These are phyloP conservation scores for Orchesellides sinensis DNA, from an alignment of 2,888 invertebrate species.

Conservation along the genomic window DNA sequence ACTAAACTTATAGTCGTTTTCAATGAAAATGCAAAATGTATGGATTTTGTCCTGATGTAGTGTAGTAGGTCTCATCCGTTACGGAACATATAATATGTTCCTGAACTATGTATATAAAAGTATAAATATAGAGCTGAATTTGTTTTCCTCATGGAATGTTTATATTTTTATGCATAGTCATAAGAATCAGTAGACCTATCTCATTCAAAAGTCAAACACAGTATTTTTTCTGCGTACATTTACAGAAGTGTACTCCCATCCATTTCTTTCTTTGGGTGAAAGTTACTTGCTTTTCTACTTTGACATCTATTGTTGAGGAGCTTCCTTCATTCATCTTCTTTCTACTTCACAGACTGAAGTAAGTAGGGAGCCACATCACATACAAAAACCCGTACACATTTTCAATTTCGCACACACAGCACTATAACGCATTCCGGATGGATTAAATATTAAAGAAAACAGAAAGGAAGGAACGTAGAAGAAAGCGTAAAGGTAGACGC, in stretches of 20 bases:
- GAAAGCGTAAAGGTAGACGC: neutral
- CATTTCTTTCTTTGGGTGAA: neutral
- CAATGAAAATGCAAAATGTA: no score
- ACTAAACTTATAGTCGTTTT: no score
- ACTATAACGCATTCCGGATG: neutral
- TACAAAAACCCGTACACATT: neutral
- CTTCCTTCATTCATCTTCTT: neutral
- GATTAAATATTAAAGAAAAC: constrained; percentile 22
- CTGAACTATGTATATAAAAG: no score
- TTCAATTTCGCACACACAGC: neutral
- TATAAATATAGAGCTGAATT: no score
- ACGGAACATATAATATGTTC: no score
- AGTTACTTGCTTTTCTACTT: neutral
- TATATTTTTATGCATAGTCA: constrained; percentile 6
- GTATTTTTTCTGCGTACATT: neutral
- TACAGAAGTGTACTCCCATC: neutral
- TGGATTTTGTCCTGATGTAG: no score
- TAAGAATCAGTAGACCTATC: neutral
- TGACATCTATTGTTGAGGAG: neutral
- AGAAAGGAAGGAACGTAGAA: neutral
- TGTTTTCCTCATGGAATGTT: constrained; percentile 9
- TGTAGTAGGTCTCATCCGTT: no score
- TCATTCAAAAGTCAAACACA: neutral
- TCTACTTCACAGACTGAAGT: no score
- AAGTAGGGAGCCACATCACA: no score